Base-by-base conservation (phyloP, 92 coral and sea anemone genomes). In the Porites cylindrica region DNA sequence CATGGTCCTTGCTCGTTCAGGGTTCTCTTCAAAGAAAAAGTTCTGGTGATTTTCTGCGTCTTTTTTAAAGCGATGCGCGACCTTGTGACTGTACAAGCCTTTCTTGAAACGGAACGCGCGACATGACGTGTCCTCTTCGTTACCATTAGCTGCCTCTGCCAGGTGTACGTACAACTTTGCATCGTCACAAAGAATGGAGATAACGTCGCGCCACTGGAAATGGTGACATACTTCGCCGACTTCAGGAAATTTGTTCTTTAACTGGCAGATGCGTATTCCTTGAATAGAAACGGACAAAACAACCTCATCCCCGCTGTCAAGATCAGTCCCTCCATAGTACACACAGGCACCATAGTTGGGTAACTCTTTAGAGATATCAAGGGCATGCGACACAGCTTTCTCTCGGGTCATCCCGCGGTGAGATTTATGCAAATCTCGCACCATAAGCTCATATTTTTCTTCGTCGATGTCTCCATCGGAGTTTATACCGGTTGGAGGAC, bases 401-500 rank as follows among this genome's bases (percentile, higher is more conserved):
- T 95, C 89, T 66, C 75, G 77, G 66, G 91, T 66, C 94, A 94
- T 93, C 58, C 96, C 98, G 85, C 87, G 84, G 74, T 93, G 98
- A n/a, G 96, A 90, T 85, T 81, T 90, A 77, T 97, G 99, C 62
- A 94, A 73, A 51, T 82, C 85, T 65, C 92, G 90, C 29, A 95
- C 99, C 91, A 89, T 91, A 14, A 79, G 76, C 89, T 91, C 98
- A 80, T 97, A 97, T 19, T 81, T 84, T 12, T 91, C 76, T 26
- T 93, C 93, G 80, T 81, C 84, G 32, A 97, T 89, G 76, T 91
- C 93, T 16, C 84, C 91, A 32, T 93, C 90, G 8, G 92, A 91
- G 88, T 97, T 97, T 3, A 97, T 92, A 11, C 94, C 95, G 43
- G 96, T 95, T 16, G 99, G 99, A n/a, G 90, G 92, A 23, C 80